Evolutionary conservation across 2,113 vertebrate genomes (phyloP).

Genomic region (Percopsis transmontana): DNA sequence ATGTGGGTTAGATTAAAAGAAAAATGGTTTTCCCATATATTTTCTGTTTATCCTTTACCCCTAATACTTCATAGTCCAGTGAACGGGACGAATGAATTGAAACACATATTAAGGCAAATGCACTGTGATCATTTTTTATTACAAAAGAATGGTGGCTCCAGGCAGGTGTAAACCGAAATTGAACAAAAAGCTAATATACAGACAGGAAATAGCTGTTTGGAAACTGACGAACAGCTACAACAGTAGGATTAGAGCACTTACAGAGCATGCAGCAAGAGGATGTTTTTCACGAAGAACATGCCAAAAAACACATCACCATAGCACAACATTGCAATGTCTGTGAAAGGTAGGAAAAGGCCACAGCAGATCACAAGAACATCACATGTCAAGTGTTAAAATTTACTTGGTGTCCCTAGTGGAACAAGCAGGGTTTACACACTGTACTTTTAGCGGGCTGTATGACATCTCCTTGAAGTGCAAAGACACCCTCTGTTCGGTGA

Average conservation of each 20-base stretch:
- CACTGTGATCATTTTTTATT: conserved; percentile 60
- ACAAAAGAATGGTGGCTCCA: conserved; percentile 44
- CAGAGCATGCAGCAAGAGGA: conserved; percentile 66
- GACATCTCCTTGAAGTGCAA: conserved; percentile 69
- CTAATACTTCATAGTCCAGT: neutral
- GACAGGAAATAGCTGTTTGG: conserved; percentile 59
- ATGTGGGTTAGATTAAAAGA: neutral
- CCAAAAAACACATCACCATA: conserved; percentile 40
- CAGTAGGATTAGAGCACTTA: conserved; percentile 61
- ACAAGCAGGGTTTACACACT: conserved; percentile 1
- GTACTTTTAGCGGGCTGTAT: conserved; percentile 38
- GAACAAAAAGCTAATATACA: conserved; percentile 47
- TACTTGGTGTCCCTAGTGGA: conserved; percentile 33
- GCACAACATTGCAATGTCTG: conserved; percentile 56
- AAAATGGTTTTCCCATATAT: conserved; percentile 21
- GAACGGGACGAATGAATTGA: conserved; percentile 41
- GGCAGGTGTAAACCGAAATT: conserved; percentile 25
- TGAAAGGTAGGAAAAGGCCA: conserved; percentile 65
- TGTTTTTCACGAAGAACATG: conserved; percentile 55
- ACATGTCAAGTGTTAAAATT: conserved; percentile 45
- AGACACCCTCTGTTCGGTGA: conserved; percentile 42
- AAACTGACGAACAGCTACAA: conserved; percentile 62
- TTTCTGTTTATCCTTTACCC: conserved; percentile 35
- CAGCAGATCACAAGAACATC: conserved; percentile 68
- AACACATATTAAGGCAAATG: conserved; percentile 23